phyloP scores from a whole-genome alignment of 1,140 invertebrate genomes.

The Pemphigus obesinymphae region DNA sequence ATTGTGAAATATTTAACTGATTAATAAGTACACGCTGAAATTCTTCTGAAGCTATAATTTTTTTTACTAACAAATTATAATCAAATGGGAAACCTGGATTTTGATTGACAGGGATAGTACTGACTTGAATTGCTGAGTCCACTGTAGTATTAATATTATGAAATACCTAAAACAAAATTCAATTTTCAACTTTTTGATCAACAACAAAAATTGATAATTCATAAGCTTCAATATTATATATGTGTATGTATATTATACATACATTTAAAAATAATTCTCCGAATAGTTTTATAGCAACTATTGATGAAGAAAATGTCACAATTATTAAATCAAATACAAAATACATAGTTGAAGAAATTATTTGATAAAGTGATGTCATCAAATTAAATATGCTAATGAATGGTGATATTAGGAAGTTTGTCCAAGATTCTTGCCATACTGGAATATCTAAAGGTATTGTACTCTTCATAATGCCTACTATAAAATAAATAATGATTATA shows the following conservation, averaged over 20 bases:
- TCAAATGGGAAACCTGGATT: not conserved
- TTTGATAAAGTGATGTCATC: constrained; percentile 4
- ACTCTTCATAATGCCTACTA: not conserved
- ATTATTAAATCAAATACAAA: constrained; percentile 28
- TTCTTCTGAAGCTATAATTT: constrained; percentile 24
- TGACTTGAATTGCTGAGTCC: not conserved
- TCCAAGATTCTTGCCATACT: constrained; percentile 17
- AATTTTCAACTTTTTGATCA: not conserved
- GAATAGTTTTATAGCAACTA: constrained; percentile 1
- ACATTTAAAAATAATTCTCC: constrained; percentile 28
- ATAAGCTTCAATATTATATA: too few species aligned
- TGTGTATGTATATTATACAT: not conserved
- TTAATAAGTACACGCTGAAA: constrained; percentile 15
- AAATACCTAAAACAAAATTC: not conserved
- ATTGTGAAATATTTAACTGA: constrained; percentile 13
- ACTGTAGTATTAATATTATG: not conserved
- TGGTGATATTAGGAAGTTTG: constrained; percentile 11
- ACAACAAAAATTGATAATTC: not conserved
- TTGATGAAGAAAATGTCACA: not conserved
- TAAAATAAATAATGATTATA: not conserved
- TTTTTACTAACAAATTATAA: constrained; percentile 25
- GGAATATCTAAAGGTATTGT: not conserved
- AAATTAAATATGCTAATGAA: constrained; percentile 23
- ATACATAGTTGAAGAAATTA: not conserved
- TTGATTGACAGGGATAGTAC: not conserved